phyloP scores from a whole-genome alignment of 2,888 invertebrate species.

The Nomada fucata region DNA sequence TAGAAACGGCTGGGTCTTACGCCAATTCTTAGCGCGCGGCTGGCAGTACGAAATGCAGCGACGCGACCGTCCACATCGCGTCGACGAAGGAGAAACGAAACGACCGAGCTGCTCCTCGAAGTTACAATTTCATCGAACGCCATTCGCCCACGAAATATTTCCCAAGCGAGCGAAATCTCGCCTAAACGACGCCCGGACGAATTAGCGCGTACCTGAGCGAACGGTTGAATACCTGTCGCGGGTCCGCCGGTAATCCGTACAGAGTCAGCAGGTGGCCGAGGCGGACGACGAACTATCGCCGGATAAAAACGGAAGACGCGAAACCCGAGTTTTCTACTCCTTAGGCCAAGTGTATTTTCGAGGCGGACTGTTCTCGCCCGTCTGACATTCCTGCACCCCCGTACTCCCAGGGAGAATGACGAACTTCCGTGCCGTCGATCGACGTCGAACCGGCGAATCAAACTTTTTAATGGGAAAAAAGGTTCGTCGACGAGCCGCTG shows the following conservation, averaged over 20 bases:
- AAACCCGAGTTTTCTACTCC: slow-evolving; percentile 28
- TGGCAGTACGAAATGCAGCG: too few relatives aligned
- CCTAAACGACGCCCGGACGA: not conserved
- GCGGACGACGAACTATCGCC: slow-evolving; percentile 41
- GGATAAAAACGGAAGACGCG: slow-evolving; percentile 12
- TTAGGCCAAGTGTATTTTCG: not conserved
- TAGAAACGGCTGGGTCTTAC: too few relatives aligned
- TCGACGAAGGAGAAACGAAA: too few relatives aligned
- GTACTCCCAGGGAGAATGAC: slow-evolving; percentile 33
- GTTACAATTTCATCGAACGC: too few relatives aligned
- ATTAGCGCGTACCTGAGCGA: slow-evolving; percentile 34
- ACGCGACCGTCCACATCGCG: too few relatives aligned
- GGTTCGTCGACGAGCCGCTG: not conserved
- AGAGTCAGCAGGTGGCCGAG: slow-evolving; percentile 24
- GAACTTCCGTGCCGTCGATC: slow-evolving; percentile 39
- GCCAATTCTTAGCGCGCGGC: too few relatives aligned
- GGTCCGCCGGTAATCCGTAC: slow-evolving; percentile 26
- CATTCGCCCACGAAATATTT: not conserved
- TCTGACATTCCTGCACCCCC: slow-evolving; percentile 21
- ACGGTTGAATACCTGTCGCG: slow-evolving; percentile 26
- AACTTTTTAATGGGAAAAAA: slow-evolving; percentile 71
- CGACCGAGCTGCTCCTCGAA: not conserved
- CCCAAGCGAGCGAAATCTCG: not conserved
- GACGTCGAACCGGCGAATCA: slow-evolving; percentile 59
- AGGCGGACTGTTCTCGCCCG: not conserved